Evolutionary conservation across 2,113 vertebrate species (phyloP).

Genomic region (Aldabrachelys gigantea): DNA sequence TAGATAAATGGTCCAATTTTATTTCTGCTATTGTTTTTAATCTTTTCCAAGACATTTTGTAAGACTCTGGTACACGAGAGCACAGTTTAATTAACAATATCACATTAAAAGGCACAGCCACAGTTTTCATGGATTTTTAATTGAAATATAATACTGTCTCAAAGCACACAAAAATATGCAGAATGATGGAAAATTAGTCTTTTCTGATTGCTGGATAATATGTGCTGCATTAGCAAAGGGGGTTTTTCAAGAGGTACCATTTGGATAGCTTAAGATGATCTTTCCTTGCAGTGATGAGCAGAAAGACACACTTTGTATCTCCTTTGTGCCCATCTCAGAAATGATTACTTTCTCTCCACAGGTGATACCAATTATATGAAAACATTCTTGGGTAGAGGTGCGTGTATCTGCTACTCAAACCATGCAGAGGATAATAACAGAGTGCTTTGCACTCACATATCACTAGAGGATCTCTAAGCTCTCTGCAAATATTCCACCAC

Average conservation of each 20-base stretch:
- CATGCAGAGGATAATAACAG: not conserved
- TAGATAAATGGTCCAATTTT: constrained; percentile 72
- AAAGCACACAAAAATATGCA: not conserved
- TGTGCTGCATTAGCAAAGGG: not conserved
- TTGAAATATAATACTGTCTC: constrained; percentile 69
- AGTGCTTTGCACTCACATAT: not conserved
- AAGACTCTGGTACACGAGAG: constrained; percentile 57
- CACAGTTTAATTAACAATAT: constrained; percentile 72
- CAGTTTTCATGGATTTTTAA: constrained; percentile 71
- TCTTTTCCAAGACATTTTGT: constrained; percentile 60
- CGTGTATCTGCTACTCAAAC: constrained; percentile 37
- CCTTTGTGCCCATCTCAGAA: constrained; percentile 14
- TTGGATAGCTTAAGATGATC: not conserved
- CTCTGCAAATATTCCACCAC: not conserved
- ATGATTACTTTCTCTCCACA: not conserved
- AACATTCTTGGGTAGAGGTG: constrained; percentile 12
- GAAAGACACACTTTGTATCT: not conserved
- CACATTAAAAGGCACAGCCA: constrained; percentile 67
- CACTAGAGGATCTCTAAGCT: not conserved
- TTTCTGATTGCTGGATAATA: not conserved
- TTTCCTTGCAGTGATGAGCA: not conserved
- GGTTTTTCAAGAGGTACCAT: not conserved
- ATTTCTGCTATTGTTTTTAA: constrained; percentile 71
- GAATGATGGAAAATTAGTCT: not conserved
- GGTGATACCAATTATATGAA: constrained; percentile 27